These are phyloP conservation scores for Sylvia atricapilla DNA, from an alignment of 2,113 vertebrate species.

Conservation along the genomic window DNA sequence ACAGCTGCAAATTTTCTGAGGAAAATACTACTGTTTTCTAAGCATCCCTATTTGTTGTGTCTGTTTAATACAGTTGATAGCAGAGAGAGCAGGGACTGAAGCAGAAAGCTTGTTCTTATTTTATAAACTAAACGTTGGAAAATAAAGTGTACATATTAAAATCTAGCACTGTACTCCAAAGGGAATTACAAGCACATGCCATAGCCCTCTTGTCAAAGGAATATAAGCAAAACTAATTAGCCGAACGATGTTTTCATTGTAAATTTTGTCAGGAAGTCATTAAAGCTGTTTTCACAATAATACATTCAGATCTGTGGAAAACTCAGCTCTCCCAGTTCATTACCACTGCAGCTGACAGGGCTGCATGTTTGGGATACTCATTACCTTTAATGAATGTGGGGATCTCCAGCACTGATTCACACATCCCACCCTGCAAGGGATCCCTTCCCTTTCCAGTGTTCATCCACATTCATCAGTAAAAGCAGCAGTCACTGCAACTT, in stretches of 20 bases:
- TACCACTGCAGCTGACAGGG: slow-evolving; percentile 17
- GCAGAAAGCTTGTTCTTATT: background rate
- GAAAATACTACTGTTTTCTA: background rate
- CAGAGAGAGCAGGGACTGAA: background rate
- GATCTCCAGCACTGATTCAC: background rate
- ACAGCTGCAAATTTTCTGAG: background rate
- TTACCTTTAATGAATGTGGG: slow-evolving; percentile 28
- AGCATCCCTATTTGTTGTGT: background rate
- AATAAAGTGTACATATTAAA: background rate
- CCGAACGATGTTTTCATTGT: slow-evolving; percentile 14
- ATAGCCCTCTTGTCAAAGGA: background rate
- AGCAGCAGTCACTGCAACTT: background rate
- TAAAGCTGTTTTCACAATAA: slow-evolving; percentile 45
- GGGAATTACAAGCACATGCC: slow-evolving; percentile 18
- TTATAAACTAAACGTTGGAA: background rate
- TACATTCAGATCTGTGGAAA: background rate
- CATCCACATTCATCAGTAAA: background rate
- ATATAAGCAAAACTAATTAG: slow-evolving; percentile 47
- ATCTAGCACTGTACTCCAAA: background rate
- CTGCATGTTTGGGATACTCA: slow-evolving; percentile 5
- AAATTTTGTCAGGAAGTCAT: slow-evolving; percentile 38
- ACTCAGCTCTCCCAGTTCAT: slow-evolving; percentile 15
- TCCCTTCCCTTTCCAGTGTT: background rate
- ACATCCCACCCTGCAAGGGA: background rate
- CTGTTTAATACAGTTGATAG: background rate